Evolutionary conservation across 2,797 vertebrate species (phyloP).

Genomic region (Heliangelus exortis): DNA sequence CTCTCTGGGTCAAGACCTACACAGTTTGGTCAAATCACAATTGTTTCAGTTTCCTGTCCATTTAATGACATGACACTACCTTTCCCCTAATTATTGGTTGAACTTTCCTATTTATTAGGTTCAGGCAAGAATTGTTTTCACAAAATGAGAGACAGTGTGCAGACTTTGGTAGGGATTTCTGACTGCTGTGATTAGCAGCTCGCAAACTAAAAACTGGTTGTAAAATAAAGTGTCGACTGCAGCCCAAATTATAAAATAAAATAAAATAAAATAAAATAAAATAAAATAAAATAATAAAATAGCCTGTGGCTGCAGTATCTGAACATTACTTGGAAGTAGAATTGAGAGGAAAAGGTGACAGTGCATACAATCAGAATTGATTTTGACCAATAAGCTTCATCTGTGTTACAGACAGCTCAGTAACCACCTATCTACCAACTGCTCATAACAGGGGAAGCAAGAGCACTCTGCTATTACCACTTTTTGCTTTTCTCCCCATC

Average conservation of each 20-base stretch:
- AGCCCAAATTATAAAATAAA: background rate
- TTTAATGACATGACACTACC: background rate
- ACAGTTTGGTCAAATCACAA: background rate
- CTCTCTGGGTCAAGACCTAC: background rate
- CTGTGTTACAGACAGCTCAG: background rate
- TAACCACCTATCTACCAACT: background rate
- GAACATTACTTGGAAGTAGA: background rate
- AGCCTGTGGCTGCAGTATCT: background rate
- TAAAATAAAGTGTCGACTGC: background rate
- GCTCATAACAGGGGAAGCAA: background rate
- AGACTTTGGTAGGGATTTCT: background rate
- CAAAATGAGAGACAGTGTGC: accelerated
- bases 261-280: background rate
- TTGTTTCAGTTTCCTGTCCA: background rate
- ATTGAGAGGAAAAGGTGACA: background rate
- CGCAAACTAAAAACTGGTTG: background rate
- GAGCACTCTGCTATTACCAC: background rate
- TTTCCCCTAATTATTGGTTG: background rate
- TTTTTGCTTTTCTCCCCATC: background rate
- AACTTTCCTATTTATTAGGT: background rate
- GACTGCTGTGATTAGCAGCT: background rate
- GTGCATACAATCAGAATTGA: background rate
- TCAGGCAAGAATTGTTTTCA: background rate
- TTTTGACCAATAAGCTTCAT: background rate
- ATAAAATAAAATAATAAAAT: background rate